These are phyloP conservation scores for Thinocorus orbignyianus DNA, from an alignment of 2,113 vertebrate genomes.

Conservation along the genomic window DNA sequence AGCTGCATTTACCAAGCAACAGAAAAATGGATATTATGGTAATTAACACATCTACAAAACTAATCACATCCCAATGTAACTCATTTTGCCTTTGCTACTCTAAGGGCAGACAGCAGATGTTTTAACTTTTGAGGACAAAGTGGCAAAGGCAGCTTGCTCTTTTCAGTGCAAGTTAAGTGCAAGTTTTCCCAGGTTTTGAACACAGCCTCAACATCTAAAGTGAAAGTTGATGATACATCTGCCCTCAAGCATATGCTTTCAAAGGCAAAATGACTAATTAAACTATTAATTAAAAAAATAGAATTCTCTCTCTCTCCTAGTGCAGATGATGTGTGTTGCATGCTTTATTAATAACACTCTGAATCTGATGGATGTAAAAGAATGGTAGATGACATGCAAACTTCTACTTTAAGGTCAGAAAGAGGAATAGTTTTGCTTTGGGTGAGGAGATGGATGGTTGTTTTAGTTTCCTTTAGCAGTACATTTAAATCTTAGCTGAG, in stretches of 20 bases:
- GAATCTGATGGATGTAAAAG: background rate
- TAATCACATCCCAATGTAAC: background rate
- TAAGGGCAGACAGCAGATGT: background rate
- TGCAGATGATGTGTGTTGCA: background rate
- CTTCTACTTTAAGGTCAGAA: background rate
- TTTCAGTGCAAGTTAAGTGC: background rate
- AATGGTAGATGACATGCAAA: background rate
- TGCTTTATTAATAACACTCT: background rate
- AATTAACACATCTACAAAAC: background rate
- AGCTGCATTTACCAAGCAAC: background rate
- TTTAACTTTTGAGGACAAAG: background rate
- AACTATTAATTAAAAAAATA: background rate
- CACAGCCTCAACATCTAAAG: background rate
- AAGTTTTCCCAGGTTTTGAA: background rate
- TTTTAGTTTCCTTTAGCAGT: background rate
- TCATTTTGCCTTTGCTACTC: background rate
- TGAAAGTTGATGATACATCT: background rate
- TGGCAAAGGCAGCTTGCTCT: background rate
- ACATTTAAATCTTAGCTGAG: background rate
- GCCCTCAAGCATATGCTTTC: background rate
- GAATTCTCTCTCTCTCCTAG: background rate
- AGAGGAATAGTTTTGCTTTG: background rate
- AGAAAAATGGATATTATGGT: background rate
- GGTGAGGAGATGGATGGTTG: background rate
- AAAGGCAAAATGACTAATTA: background rate